Percentiles rank a stretch among this genome's conserved stretches.
These are phyloP conservation scores for Nautilus pompilius DNA, from an alignment of 1,140 invertebrate species.

Conservation along the genomic window DNA sequence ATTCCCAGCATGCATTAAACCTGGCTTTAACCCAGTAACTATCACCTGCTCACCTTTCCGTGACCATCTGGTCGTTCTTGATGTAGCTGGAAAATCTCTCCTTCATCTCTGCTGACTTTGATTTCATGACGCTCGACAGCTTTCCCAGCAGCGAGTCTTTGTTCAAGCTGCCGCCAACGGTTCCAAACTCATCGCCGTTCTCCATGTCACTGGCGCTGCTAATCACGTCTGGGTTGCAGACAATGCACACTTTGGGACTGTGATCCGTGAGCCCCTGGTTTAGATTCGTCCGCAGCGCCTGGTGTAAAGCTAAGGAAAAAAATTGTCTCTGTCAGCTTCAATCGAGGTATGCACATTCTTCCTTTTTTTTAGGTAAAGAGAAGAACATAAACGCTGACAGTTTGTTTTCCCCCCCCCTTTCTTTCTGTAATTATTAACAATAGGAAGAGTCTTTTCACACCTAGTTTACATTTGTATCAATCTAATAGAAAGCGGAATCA, in stretches of 20 bases:
- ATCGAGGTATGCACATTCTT: too few species aligned
- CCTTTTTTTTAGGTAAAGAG: too few species aligned
- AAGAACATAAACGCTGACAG: too few species aligned
- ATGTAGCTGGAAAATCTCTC: conserved; percentile 93
- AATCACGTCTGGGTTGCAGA: conserved; percentile 61
- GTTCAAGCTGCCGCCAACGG: conserved; percentile 11
- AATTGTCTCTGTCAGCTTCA: conserved; percentile 2
- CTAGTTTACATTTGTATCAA: too few species aligned
- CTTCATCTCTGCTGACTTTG: conserved; percentile 88
- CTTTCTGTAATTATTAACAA: too few species aligned
- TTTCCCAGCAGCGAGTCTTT: conserved; percentile 49
- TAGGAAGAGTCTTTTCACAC: too few species aligned
- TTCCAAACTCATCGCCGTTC: conserved; percentile 33
- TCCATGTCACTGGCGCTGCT: conserved; percentile 38
- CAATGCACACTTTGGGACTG: conserved; percentile 72
- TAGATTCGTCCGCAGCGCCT: conserved; percentile 77
- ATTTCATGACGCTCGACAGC: conserved; percentile 68
- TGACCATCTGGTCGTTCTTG: conserved; percentile 45
- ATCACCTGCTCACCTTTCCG: conserved; percentile 34
- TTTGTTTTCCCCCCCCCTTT: too few species aligned
- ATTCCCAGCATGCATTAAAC: too few species aligned
- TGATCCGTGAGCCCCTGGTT: conserved; percentile 79
- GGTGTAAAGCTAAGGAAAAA: conserved; percentile 69
- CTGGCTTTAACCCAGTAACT: too few species aligned
- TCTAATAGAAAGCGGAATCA: too few species aligned